Base-by-base conservation (phyloP, 1,140 invertebrate species). In the Nasonia vitripennis region DNA sequence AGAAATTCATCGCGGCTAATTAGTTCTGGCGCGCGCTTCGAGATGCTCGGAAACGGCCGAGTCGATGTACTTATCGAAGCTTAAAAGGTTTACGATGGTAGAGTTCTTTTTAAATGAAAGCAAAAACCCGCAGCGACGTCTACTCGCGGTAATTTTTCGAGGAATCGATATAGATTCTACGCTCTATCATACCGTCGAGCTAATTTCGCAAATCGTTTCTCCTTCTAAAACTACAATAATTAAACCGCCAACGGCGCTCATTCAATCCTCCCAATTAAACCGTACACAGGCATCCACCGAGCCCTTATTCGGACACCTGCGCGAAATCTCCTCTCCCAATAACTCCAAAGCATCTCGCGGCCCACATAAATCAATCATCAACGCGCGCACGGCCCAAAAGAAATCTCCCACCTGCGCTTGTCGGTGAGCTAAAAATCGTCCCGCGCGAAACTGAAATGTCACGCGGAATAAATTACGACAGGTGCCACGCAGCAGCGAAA, bases 381-480 rank as follows among this genome's bases (percentile, higher is more conserved):
- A 2, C 55, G 55, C n/a, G n/a, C 55, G 0, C 1, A 7, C 27
- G 27, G 6, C 14, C 55, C 20, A 20, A n/a, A 62, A 62, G 55
- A 62, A 62, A 62, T 51, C 4, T 62, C 55, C 14, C 55, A 62
- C 55, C 55, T 62, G 55, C 55, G 48, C 6, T 7, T 9, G 0
- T 3, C 1, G 6, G 55, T 11, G 11, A 23, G 68, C 27, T 27
- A 31, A 71, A 71, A 71, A 71, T 71, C 14, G n/a, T 31, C 45
- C 51, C 23, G 67, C 31, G 74, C 55, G 73, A 77, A 82, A 86
- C 74, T 67, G 81, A 82, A 86, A 83, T 74, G 81, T 86, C 85
- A 86, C 67, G 70, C 45, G 75, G 85, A 83, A 86, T 86, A 86
- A 86, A 86, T 83, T 83, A 86, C 67, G 85, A 86, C 85, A 86